phyloP scores from a whole-genome alignment of 2,113 vertebrate species.

The Capreolus pygargus region DNA sequence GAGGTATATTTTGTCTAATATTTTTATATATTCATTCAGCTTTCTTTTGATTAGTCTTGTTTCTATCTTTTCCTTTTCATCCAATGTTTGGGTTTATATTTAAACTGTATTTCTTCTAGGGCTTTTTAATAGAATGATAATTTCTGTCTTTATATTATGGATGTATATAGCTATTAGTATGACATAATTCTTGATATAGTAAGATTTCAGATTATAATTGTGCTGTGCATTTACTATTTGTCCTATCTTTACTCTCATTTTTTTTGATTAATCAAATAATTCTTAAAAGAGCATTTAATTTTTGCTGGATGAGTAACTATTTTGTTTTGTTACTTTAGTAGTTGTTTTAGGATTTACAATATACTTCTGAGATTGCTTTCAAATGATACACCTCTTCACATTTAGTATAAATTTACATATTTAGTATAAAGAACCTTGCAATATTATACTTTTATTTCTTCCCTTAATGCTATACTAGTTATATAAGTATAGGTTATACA shows the following conservation, averaged over 20 bases:
- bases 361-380: not conserved
- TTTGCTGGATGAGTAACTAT: not conserved
- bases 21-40: not conserved
- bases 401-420: not conserved
- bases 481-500: not conserved
- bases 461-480: not conserved
- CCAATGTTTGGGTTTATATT: not conserved
- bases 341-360: not conserved
- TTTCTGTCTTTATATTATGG: not conserved
- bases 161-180: not conserved
- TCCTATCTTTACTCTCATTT: not conserved
- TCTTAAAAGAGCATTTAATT: not conserved
- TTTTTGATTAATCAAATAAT: not conserved
- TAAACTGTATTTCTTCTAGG: not conserved
- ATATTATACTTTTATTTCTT: not conserved
- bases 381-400: not conserved
- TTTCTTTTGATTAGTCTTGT: not conserved
- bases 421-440: not conserved
- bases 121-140: not conserved
- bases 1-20: not conserved
- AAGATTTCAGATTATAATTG: not conserved
- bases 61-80: not conserved
- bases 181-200: not conserved
- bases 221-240: not conserved
- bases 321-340: not conserved